Conservation (phyloP, 2,797 vertebrate species). For the Melanotaenia trifasciata region DNA sequence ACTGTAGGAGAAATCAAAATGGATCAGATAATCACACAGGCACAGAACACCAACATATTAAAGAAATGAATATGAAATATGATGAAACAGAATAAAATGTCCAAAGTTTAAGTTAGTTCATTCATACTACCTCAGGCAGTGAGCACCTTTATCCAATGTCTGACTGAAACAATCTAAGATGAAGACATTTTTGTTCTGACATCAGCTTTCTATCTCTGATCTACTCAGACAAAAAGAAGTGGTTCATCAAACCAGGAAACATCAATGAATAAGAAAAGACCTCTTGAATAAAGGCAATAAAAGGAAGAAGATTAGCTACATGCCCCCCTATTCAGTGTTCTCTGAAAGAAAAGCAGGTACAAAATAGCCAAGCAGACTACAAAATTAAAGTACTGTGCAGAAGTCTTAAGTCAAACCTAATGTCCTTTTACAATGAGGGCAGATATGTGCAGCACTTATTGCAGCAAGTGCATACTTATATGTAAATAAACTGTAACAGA, state of each 20-base stretch:
- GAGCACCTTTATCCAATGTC: slow-evolving; percentile 7
- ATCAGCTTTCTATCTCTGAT: slow-evolving; percentile 10
- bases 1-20: slow-evolving; percentile 43
- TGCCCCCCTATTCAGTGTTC: neutral
- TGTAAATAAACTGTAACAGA: too few relatives aligned
- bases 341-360: neutral
- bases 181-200: slow-evolving; percentile 9
- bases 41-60: slow-evolving; percentile 32
- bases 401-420: too few relatives aligned
- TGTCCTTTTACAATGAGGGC: too few relatives aligned
- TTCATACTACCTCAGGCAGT: slow-evolving; percentile 7
- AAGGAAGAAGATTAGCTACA: slow-evolving; percentile 2
- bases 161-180: slow-evolving; percentile 6
- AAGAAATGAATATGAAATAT: slow-evolving; percentile 20
- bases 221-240: slow-evolving; percentile 9
- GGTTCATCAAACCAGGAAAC: slow-evolving; percentile 8
- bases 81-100: slow-evolving; percentile 44
- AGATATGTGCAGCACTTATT: too few relatives aligned
- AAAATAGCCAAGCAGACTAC: neutral
- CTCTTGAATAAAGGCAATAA: slow-evolving; percentile 31
- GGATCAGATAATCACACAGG: slow-evolving; percentile 27
- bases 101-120: slow-evolving; percentile 5
- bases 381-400: too few relatives aligned
- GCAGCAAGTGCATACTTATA: too few relatives aligned
- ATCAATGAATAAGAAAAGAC: slow-evolving; percentile 8